Evolutionary conservation across 2,113 vertebrate genomes (phyloP).

Genomic region (Trematocara stigmaticum): DNA sequence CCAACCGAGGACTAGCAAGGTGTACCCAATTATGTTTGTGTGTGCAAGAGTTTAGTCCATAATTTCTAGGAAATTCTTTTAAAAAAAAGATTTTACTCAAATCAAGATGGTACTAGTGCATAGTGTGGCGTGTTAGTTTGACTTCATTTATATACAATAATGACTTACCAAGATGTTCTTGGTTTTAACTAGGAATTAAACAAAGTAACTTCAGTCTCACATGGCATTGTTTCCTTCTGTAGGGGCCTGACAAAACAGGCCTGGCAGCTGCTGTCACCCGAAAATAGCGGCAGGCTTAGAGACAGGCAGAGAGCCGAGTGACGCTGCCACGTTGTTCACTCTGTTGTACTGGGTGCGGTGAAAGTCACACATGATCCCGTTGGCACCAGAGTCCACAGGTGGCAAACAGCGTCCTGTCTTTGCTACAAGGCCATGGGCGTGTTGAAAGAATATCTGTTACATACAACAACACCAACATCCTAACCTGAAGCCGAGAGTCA

Average conservation of each 20-base stretch:
- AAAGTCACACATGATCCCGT: slow-evolving; percentile 40
- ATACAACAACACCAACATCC: neutral
- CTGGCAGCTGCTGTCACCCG: slow-evolving; percentile 57
- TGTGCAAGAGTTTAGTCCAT: neutral
- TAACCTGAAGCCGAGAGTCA: slow-evolving; percentile 9
- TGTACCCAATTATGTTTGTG: neutral
- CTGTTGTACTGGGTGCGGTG: neutral
- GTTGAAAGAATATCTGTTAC: slow-evolving; percentile 19
- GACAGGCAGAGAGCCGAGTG: slow-evolving; percentile 1
- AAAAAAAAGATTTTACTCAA: neutral
- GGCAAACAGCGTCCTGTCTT: slow-evolving; percentile 6
- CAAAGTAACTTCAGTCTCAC: neutral
- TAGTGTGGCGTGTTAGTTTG: neutral
- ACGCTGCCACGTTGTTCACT: slow-evolving; percentile 11
- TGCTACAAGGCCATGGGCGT: slow-evolving; percentile 3
- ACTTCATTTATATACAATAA: neutral
- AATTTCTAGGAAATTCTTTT: neutral
- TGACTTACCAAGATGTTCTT: neutral
- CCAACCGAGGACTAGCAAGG: neutral
- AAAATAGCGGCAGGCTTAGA: slow-evolving; percentile 48
- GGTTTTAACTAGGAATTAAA: neutral
- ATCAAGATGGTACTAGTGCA: neutral
- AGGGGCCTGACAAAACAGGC: slow-evolving; percentile 23
- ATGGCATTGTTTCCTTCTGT: slow-evolving; percentile 39
- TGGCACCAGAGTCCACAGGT: slow-evolving; percentile 55